phyloP scores from a whole-genome alignment of 1,140 invertebrate species.

The Wiebesia pumilae region DNA sequence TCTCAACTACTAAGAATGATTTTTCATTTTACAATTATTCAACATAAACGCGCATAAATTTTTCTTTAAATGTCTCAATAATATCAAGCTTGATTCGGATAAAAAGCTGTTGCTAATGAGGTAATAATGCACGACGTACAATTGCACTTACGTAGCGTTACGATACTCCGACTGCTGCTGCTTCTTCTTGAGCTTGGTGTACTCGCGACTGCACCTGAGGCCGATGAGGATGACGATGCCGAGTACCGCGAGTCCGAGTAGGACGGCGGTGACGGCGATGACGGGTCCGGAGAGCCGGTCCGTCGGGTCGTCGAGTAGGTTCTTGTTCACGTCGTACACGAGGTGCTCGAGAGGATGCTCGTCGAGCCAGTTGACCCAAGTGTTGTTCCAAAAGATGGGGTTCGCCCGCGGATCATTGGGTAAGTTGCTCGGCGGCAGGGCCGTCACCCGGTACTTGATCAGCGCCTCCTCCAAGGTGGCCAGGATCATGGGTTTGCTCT shows the following conservation, averaged over 20 bases:
- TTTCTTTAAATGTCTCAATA: too few relatives aligned
- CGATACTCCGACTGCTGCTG: conserved; percentile 37
- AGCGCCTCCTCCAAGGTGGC: conserved; percentile 72
- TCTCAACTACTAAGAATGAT: too few relatives aligned
- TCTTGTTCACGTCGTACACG: not conserved
- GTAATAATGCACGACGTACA: too few relatives aligned
- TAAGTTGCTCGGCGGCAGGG: conserved; percentile 75
- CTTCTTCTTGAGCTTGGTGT: conserved; percentile 36
- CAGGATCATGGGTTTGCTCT: conserved; percentile 70
- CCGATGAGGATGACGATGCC: conserved; percentile 51
- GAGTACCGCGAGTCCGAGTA: conserved; percentile 53
- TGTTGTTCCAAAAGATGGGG: conserved; percentile 76
- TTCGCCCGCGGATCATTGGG: conserved; percentile 75
- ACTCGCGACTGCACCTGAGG: conserved; percentile 48
- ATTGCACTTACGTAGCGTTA: not conserved
- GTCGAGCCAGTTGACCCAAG: conserved; percentile 78
- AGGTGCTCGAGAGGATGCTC: conserved; percentile 55
- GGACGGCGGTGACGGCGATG: conserved; percentile 51
- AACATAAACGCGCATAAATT: too few relatives aligned
- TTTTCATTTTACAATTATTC: too few relatives aligned
- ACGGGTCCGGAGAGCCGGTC: conserved; percentile 17
- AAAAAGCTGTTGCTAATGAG: too few relatives aligned
- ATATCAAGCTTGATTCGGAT: too few relatives aligned
- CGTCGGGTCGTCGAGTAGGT: not conserved
- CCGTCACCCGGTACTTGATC: conserved; percentile 70